Conservation (phyloP, 2,888 invertebrate genomes). For the Dryobota labecula region DNA sequence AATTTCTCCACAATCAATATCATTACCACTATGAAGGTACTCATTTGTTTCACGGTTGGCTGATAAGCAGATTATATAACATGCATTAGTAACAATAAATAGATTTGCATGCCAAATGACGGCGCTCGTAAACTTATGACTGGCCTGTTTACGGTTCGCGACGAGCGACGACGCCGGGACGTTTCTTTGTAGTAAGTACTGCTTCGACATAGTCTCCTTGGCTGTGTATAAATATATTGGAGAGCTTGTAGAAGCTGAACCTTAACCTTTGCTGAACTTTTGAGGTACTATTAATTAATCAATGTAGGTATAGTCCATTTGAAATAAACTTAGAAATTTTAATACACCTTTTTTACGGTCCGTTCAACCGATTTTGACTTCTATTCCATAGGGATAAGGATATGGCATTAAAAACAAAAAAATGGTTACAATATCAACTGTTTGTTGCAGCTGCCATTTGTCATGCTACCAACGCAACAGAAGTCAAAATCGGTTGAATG, state of each 20-base stretch:
- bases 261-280: background rate
- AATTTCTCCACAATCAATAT: conserved; percentile 10
- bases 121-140: conserved; percentile 47
- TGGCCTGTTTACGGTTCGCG: conserved; percentile 40
- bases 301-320: too few species aligned
- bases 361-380: too few species aligned
- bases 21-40: conserved; percentile 1
- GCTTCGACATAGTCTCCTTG: conserved; percentile 11
- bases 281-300: background rate
- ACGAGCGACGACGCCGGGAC: background rate
- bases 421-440: too few species aligned
- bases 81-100: conserved; percentile 64
- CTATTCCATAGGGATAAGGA: too few species aligned
- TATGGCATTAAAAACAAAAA: too few species aligned
- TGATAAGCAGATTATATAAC: conserved; percentile 49
- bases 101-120: conserved; percentile 63
- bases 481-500: too few species aligned
- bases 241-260: background rate
- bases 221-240: conserved; percentile 1
- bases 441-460: too few species aligned
- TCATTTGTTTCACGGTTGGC: conserved; percentile 39
- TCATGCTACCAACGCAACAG: too few species aligned
- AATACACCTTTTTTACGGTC: too few species aligned
- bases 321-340: too few species aligned
- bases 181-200: conserved; percentile 28